Conservation (phyloP, 2,113 vertebrate species). For the Naja naja region DNA sequence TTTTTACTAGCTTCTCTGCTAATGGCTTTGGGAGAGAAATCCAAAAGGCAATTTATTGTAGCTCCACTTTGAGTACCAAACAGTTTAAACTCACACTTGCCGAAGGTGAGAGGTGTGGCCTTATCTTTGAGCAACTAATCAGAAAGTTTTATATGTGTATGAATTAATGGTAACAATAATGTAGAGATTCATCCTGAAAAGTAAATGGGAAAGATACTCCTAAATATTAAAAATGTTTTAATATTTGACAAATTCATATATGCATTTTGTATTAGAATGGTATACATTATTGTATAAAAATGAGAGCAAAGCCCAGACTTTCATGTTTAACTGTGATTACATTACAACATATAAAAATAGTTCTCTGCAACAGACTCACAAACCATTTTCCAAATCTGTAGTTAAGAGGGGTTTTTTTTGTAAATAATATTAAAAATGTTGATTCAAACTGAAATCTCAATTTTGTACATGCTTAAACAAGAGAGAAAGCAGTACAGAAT, state of each 20-base stretch:
- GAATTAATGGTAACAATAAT: no score
- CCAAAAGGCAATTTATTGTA: neutral
- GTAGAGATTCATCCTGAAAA: neutral
- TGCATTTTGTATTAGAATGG: neutral
- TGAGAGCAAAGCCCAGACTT: neutral
- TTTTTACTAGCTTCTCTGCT: neutral
- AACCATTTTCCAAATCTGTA: constrained; percentile 13
- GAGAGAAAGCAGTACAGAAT: constrained; percentile 36
- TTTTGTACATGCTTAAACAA: constrained; percentile 47
- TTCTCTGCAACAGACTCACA: neutral
- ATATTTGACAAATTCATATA: neutral
- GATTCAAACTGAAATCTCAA: neutral
- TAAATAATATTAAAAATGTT: constrained; percentile 2
- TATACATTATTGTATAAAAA: neutral
- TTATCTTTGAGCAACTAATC: neutral
- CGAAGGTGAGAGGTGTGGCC: neutral
- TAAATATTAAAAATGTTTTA: neutral
- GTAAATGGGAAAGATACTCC: neutral
- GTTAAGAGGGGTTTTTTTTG: neutral
- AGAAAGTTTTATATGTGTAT: neutral
- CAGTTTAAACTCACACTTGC: neutral
- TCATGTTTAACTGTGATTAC: neutral
- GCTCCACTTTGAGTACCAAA: neutral
- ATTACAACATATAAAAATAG: neutral
- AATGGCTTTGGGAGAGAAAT: neutral